Evolutionary conservation across 2,113 vertebrate genomes (phyloP).

Genomic region (Rutilus rutilus): DNA sequence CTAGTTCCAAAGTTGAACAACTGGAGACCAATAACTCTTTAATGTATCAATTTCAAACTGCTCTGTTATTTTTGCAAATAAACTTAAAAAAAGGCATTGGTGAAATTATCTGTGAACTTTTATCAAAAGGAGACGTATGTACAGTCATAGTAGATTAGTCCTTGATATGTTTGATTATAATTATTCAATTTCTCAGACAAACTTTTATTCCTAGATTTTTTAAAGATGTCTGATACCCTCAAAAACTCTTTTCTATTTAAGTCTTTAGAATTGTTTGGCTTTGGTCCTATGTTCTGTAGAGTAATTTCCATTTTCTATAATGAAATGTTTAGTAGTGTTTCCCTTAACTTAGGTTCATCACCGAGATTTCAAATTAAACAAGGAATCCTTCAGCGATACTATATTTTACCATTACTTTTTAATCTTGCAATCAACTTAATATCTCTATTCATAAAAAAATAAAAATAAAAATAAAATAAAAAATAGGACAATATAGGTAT

Average conservation of each 20-base stretch:
- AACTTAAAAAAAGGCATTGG: neutral
- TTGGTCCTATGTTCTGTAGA: neutral
- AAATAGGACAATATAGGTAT: too few species aligned
- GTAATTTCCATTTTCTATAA: neutral
- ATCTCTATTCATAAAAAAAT: too few species aligned
- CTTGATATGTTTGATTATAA: conserved; percentile 2
- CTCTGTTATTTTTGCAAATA: too few species aligned
- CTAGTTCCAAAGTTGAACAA: too few species aligned
- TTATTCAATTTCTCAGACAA: neutral
- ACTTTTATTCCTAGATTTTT: neutral
- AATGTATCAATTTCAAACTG: too few species aligned
- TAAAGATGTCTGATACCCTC: neutral
- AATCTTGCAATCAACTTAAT: too few species aligned
- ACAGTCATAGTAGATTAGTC: neutral
- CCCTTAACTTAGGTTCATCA: too few species aligned
- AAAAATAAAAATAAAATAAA: too few species aligned
- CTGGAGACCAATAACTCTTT: too few species aligned
- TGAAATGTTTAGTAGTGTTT: neutral
- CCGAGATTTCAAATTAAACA: too few species aligned
- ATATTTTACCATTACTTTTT: too few species aligned
- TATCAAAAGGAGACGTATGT: neutral
- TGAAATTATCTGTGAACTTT: neutral
- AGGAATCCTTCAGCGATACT: too few species aligned
- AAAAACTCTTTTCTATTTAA: neutral
- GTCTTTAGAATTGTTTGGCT: neutral